A percentile compares a stretch with the other conserved stretches of the same genome.
phyloP scores from a whole-genome alignment of 1,140 invertebrate species.

The Metopolophium dirhodum region DNA sequence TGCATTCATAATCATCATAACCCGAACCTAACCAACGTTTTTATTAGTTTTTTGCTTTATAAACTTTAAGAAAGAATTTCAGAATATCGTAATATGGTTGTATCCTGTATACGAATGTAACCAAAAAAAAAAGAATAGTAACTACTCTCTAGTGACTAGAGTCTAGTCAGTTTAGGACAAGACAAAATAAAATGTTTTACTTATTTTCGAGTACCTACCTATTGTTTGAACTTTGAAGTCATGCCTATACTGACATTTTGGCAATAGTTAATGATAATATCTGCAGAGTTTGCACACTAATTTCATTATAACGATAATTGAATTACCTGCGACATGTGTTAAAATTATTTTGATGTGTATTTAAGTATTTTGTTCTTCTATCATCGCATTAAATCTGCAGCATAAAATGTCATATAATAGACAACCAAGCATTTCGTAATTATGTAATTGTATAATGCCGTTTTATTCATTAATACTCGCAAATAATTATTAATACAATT shows the following conservation, averaged over 20 bases:
- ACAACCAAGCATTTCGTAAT: neutral
- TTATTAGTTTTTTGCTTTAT: neutral
- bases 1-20: neutral
- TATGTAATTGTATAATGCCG: neutral
- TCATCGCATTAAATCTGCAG: neutral
- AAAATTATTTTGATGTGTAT: neutral
- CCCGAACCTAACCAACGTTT: neutral
- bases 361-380: neutral
- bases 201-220: neutral
- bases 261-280: neutral
- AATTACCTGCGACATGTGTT: neutral
- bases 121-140: neutral
- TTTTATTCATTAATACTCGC: neutral
- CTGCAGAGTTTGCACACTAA: neutral
- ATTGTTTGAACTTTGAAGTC: neutral
- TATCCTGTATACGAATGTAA: neutral
- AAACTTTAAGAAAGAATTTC: neutral
- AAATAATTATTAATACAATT: neutral
- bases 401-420: neutral
- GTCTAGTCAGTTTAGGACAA: neutral
- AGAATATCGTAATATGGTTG: neutral
- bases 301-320: constrained; percentile 18
- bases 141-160: too few species aligned
- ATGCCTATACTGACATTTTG: neutral
- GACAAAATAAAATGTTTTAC: neutral